A percentile compares a stretch with the other conserved stretches of the same genome.
phyloP scores from a whole-genome alignment of 1,140 invertebrate species.

The Leptonema lineaticorne region DNA sequence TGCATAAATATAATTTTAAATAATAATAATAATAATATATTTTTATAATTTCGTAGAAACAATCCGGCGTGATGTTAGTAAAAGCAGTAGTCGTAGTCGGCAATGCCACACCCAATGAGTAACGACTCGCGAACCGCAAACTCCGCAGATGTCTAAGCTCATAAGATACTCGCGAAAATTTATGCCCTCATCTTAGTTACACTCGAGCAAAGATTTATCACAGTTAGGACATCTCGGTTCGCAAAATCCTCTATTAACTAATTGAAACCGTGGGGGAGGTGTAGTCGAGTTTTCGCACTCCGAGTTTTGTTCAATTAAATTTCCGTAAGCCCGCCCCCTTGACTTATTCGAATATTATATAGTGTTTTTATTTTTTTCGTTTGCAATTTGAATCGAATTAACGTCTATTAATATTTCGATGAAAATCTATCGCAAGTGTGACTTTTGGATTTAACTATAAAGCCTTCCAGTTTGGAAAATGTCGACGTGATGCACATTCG shows the following conservation, averaged over 20 bases:
- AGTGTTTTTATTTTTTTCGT: background rate
- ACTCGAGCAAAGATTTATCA: slow-evolving; percentile 24
- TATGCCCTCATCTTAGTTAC: slow-evolving; percentile 29
- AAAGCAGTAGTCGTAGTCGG: background rate
- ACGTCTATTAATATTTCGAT: background rate
- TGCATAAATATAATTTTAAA: too few relatives aligned
- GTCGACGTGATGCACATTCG: too few relatives aligned
- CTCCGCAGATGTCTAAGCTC: slow-evolving; percentile 24
- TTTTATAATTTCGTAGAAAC: too few relatives aligned
- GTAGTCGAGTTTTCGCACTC: too few relatives aligned
- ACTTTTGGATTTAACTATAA: too few relatives aligned
- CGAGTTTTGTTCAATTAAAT: slow-evolving; percentile 4
- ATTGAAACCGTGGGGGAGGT: slow-evolving; percentile 8
- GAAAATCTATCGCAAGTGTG: background rate
- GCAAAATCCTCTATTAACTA: slow-evolving; percentile 24
- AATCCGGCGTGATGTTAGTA: background rate
- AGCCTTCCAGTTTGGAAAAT: too few relatives aligned
- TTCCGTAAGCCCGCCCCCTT: too few relatives aligned
- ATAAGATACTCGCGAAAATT: slow-evolving; percentile 27
- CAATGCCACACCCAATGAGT: slow-evolving; percentile 12
- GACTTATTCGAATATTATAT: too few relatives aligned
- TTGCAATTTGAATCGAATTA: background rate
- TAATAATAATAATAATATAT: too few relatives aligned
- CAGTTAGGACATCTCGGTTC: slow-evolving; percentile 14
- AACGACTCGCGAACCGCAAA: slow-evolving; percentile 27